phyloP scores from a whole-genome alignment of 1,140 invertebrate species.

The Heliconius hermathena region DNA sequence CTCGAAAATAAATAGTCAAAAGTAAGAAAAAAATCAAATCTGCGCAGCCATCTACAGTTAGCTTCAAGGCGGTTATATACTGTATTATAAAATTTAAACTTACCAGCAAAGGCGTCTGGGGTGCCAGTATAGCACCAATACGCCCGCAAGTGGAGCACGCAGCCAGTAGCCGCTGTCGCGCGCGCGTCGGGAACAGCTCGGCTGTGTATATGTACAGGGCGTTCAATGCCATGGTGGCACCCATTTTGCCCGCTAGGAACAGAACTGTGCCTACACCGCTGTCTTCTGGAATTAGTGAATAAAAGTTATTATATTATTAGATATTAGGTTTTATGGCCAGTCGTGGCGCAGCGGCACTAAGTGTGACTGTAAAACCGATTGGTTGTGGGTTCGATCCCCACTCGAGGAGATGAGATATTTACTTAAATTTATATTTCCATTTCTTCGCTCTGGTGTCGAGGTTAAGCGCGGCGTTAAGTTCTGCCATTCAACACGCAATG shows the following conservation, averaged over 20 bases:
- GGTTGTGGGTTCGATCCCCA: too few relatives aligned
- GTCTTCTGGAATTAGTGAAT: slow-evolving; percentile 37
- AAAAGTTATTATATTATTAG: not conserved
- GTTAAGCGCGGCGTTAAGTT: too few relatives aligned
- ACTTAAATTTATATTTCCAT: too few relatives aligned
- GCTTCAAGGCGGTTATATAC: not conserved
- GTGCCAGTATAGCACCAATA: slow-evolving; percentile 65
- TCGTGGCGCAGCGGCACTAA: too few relatives aligned
- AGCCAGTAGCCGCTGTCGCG: slow-evolving; percentile 66
- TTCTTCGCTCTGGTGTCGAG: too few relatives aligned
- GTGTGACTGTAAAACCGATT: too few relatives aligned
- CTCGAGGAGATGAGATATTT: too few relatives aligned
- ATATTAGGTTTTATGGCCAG: too few relatives aligned
- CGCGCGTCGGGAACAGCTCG: slow-evolving; percentile 69
- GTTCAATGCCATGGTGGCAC: slow-evolving; percentile 71
- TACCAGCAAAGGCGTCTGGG: slow-evolving; percentile 64
- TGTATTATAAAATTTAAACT: not conserved
- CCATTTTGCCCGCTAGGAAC: slow-evolving; percentile 67
- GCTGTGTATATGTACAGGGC: slow-evolving; percentile 75
- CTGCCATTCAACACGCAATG: too few relatives aligned
- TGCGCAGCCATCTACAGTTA: too few relatives aligned
- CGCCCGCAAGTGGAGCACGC: slow-evolving; percentile 65
- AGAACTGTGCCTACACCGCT: slow-evolving; percentile 51
- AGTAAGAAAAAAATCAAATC: too few relatives aligned
- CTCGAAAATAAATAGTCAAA: too few relatives aligned